A percentile compares a stretch with the other conserved stretches of the same genome.
Evolutionary conservation across 2,113 vertebrate genomes (phyloP).

Genomic region (Hippocampus comes): DNA sequence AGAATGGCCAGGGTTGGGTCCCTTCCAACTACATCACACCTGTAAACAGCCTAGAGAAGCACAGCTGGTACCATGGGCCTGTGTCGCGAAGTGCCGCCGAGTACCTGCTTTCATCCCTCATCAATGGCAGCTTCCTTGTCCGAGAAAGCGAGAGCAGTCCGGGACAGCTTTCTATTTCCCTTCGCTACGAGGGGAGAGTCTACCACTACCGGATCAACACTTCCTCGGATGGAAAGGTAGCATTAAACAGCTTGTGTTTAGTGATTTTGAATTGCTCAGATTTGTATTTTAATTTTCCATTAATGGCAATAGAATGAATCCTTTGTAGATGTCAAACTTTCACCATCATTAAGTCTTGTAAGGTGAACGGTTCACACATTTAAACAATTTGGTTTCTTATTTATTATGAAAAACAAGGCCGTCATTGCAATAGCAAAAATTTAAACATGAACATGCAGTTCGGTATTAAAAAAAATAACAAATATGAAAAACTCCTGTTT

Average conservation of each 20-base stretch:
- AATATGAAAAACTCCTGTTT: too few species aligned
- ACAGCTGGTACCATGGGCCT: conserved; percentile 97
- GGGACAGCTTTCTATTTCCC: conserved; percentile 94
- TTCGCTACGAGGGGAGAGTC: conserved; percentile 95
- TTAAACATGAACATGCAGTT: too few species aligned
- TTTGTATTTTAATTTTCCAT: background rate
- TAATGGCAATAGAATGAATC: too few species aligned
- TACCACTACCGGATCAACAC: conserved; percentile 99
- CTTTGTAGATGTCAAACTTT: too few species aligned
- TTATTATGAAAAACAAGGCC: too few species aligned
- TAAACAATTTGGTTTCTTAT: too few species aligned
- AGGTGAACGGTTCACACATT: too few species aligned
- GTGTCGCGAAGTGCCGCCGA: conserved; percentile 95
- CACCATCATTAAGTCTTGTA: too few species aligned
- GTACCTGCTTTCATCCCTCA: conserved; percentile 94
- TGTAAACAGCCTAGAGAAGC: conserved; percentile 97
- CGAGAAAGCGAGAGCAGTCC: conserved; percentile 98
- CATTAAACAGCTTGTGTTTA: background rate
- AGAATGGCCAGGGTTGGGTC: conserved; percentile 98
- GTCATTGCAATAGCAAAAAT: too few species aligned
- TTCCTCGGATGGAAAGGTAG: conserved; percentile 88
- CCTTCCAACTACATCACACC: conserved; percentile 99
- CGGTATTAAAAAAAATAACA: too few species aligned
- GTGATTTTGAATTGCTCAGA: background rate
- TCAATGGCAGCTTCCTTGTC: conserved; percentile 97